Evolutionary conservation across 2,888 invertebrate genomes (phyloP).

Genomic region (Resseliella maxima): DNA sequence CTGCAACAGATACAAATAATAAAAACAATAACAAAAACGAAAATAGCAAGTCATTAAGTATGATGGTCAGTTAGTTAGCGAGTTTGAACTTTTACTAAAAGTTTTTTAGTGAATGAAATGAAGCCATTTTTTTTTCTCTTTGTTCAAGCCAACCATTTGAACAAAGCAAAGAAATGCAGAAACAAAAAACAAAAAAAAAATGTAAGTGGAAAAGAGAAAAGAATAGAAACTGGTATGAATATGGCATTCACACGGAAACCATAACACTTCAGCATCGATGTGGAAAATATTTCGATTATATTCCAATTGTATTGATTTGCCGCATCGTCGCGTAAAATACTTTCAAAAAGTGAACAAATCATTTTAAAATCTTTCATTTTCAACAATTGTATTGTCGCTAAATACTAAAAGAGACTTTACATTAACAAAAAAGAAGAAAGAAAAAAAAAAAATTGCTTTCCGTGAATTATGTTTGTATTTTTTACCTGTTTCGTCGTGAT

Average conservation of each 20-base stretch:
- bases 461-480: not conserved
- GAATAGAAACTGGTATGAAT: constrained; percentile 14
- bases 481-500: constrained; percentile 63
- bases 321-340: constrained; percentile 44
- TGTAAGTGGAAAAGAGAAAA: not conserved
- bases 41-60: no score
- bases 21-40: no score
- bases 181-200: not conserved
- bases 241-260: constrained; percentile 36
- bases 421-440: not conserved
- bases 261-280: constrained; percentile 44
- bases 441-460: not conserved
- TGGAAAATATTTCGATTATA: constrained; percentile 49
- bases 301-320: constrained; percentile 33
- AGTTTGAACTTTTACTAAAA: no score
- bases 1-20: no score
- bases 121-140: no score
- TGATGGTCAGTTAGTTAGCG: no score
- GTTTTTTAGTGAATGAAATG: no score
- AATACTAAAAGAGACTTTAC: no score
- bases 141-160: not conserved
- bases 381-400: no score
- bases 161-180: not conserved
- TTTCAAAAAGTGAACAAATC: not conserved
- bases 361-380: not conserved